Evolutionary conservation across 2,113 vertebrate genomes (phyloP).

Genomic region (Notothenia coriiceps): DNA sequence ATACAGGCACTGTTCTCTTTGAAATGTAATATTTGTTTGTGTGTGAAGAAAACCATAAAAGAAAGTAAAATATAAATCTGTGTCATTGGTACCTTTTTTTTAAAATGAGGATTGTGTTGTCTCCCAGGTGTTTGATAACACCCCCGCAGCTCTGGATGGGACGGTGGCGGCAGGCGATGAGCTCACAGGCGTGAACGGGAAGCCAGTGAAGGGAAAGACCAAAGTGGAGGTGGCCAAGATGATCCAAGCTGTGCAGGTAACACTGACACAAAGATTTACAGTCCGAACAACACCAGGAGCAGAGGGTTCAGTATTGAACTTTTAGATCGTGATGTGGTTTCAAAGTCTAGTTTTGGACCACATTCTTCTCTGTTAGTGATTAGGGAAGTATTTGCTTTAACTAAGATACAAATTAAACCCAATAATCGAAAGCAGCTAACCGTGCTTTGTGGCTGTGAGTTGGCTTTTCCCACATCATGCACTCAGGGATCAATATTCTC

Average conservation of each 20-base stretch:
- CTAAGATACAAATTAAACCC: background rate
- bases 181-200: constrained; percentile 96
- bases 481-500: too few relatives aligned
- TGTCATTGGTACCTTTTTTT: background rate
- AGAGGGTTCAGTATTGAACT: background rate
- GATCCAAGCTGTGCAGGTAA: constrained; percentile 98
- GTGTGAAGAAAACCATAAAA: too few relatives aligned
- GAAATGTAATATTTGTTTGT: too few relatives aligned
- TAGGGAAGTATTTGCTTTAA: background rate
- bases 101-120: background rate
- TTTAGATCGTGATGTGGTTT: background rate
- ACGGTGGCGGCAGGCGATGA: constrained; percentile 96
- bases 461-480: too few relatives aligned
- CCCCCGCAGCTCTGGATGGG: constrained; percentile 92
- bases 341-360: background rate
- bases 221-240: constrained; percentile 99
- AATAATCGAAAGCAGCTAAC: background rate
- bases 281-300: background rate
- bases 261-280: background rate
- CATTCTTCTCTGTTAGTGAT: background rate
- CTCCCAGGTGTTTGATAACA: constrained; percentile 96
- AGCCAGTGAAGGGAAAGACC: constrained; percentile 95
- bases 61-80: background rate
- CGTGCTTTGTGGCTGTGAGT: background rate
- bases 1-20: too few relatives aligned